Percentiles rank a stretch among this genome's conserved stretches.
Evolutionary conservation across 1,140 invertebrate genomes (phyloP).

Genomic region (Belonocnema kinseyi): DNA sequence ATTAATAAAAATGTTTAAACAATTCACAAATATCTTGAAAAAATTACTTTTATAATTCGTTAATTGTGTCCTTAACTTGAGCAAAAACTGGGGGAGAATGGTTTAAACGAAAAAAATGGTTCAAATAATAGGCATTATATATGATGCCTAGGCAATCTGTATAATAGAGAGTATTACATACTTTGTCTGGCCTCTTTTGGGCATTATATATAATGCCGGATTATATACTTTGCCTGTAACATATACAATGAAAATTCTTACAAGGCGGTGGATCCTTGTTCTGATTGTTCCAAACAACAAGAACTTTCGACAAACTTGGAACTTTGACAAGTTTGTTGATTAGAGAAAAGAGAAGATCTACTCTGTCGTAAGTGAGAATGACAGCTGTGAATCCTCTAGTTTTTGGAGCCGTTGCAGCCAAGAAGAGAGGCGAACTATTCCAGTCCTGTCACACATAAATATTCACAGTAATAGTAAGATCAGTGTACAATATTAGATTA

Average conservation of each 20-base stretch:
- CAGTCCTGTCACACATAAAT: conserved; percentile 57
- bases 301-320: conserved; percentile 89
- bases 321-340: conserved; percentile 88
- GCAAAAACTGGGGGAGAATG: no score
- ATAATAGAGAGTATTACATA: no score
- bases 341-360: conserved; percentile 91
- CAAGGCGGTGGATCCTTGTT: conserved; percentile 88
- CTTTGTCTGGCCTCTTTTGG: no score
- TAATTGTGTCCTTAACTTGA: no score
- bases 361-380: conserved; percentile 92
- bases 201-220: no score
- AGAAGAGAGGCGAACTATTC: conserved; percentile 85
- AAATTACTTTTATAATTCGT: no score
- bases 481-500: not conserved
- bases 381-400: conserved; percentile 94
- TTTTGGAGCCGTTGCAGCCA: conserved; percentile 89
- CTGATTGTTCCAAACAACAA: conserved; percentile 96
- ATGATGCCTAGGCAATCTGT: no score
- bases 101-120: no score
- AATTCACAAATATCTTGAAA: no score
- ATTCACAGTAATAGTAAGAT: not conserved
- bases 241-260: conserved; percentile 66
- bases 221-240: no score
- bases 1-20: no score
- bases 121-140: no score